Evolutionary conservation across 2,888 invertebrate genomes (phyloP).

Genomic region (Adelognathus sp.): DNA sequence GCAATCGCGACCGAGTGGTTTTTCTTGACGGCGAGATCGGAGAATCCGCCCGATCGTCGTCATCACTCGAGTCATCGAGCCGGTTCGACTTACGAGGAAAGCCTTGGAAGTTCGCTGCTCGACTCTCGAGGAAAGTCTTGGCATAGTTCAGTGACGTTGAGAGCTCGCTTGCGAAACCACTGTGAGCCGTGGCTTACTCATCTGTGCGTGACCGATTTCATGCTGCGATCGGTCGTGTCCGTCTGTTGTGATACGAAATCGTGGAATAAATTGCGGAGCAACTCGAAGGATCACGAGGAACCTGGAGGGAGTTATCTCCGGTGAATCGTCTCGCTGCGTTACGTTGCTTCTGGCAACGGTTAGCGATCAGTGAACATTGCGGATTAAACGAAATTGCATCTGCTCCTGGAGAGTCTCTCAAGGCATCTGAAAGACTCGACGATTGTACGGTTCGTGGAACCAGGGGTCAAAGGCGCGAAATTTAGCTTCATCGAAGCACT

Average conservation of each 20-base stretch:
- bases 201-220: constrained; percentile 58
- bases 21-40: neutral
- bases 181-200: constrained; percentile 15
- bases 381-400: constrained; percentile 13
- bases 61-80: constrained; percentile 41
- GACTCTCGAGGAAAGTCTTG: neutral
- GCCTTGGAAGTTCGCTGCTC: neutral
- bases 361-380: constrained; percentile 68
- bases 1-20: neutral
- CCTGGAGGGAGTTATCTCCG: too few species aligned
- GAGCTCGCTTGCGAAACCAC: constrained; percentile 9
- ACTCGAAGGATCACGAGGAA: too few species aligned
- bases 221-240: constrained; percentile 16
- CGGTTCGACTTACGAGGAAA: constrained; percentile 3
- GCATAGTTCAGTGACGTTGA: constrained; percentile 28
- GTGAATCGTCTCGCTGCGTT: constrained; percentile 72
- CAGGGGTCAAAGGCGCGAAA: too few species aligned
- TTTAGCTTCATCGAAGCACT: neutral
- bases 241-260: constrained; percentile 4
- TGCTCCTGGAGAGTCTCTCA: too few species aligned
- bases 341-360: constrained; percentile 73
- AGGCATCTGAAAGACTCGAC: too few species aligned
- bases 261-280: constrained; percentile 28
- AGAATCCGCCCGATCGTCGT: constrained; percentile 13
- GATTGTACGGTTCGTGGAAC: too few species aligned